Evolutionary conservation across 2,888 invertebrate genomes (phyloP).

Genomic region (Noctua janthe): DNA sequence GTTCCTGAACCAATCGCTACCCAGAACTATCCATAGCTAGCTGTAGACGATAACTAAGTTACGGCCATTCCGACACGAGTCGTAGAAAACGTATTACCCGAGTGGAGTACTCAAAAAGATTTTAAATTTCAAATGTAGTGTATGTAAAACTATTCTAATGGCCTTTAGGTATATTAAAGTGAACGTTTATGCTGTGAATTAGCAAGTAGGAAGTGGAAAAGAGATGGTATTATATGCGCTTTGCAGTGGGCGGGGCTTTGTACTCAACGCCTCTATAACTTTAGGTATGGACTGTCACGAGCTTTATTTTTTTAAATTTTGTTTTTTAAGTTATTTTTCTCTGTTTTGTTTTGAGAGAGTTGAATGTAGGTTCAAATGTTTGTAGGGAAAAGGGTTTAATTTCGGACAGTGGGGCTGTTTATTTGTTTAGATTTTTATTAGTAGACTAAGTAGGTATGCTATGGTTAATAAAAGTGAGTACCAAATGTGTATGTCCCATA

Average conservation of each 20-base stretch:
- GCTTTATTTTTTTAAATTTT: conserved; percentile 49
- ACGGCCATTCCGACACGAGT: conserved; percentile 33
- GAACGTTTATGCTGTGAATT: conserved; percentile 67
- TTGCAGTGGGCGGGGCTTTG: conserved; percentile 80
- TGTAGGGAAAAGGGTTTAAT: not conserved
- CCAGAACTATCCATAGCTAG: conserved; percentile 17
- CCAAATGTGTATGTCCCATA: not conserved
- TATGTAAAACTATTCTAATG: conserved; percentile 65
- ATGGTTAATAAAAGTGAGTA: not conserved
- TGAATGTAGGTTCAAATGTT: conserved; percentile 10
- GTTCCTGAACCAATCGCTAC: conserved; percentile 22
- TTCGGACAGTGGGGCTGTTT: not conserved
- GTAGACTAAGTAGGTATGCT: not conserved
- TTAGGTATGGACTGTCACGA: conserved; percentile 67
- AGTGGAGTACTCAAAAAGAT: conserved; percentile 56
- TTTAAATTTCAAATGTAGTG: conserved; percentile 60
- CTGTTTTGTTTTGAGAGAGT: conserved; percentile 9
- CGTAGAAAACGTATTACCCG: conserved; percentile 43
- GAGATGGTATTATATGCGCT: conserved; percentile 76
- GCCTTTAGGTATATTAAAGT: conserved; percentile 58
- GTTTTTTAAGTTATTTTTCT: conserved; percentile 22
- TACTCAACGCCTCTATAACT: conserved; percentile 68
- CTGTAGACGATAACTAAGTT: conserved; percentile 26
- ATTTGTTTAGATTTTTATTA: not conserved
- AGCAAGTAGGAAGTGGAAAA: conserved; percentile 69